Evolutionary conservation across 2,888 invertebrate genomes (phyloP).

Genomic region (Bimastos eiseni): DNA sequence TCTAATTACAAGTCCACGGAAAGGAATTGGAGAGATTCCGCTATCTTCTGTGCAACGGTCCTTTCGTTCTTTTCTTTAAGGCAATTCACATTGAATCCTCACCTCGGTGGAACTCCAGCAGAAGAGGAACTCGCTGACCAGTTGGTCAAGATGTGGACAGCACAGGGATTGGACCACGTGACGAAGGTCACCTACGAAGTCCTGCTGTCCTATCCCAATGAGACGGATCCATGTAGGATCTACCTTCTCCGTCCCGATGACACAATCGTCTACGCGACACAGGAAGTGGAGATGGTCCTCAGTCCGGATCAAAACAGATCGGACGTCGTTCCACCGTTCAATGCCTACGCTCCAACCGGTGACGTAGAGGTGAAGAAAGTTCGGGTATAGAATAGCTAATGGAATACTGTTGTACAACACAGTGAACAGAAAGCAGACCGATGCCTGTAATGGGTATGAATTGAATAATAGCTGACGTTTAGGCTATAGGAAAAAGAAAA

Average conservation of each 20-base stretch:
- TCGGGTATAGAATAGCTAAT: too few relatives aligned
- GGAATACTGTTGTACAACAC: too few relatives aligned
- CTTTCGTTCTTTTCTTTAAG: neutral
- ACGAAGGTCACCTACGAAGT: conserved; percentile 49
- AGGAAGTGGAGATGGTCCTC: conserved; percentile 41
- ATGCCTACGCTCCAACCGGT: conserved; percentile 52
- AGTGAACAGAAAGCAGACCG: too few relatives aligned
- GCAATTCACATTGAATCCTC: conserved; percentile 41
- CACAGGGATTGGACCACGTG: conserved; percentile 47
- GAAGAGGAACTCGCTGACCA: conserved; percentile 45
- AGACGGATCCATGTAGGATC: conserved; percentile 44
- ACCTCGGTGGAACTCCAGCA: conserved; percentile 48
- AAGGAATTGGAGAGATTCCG: neutral
- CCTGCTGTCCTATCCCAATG: conserved; percentile 52
- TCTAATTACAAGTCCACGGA: too few relatives aligned
- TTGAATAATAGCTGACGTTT: too few relatives aligned
- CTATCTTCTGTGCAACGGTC: neutral
- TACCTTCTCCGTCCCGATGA: conserved; percentile 40
- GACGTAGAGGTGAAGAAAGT: conserved; percentile 36
- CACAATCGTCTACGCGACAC: conserved; percentile 37
- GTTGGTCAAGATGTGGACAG: conserved; percentile 45
- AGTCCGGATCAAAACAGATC: conserved; percentile 47
- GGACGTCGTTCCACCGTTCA: conserved; percentile 52
- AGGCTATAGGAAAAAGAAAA: too few relatives aligned
- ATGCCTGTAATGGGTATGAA: too few relatives aligned